phyloP scores from a whole-genome alignment of 2,113 vertebrate species.

The Ochotona princeps region DNA sequence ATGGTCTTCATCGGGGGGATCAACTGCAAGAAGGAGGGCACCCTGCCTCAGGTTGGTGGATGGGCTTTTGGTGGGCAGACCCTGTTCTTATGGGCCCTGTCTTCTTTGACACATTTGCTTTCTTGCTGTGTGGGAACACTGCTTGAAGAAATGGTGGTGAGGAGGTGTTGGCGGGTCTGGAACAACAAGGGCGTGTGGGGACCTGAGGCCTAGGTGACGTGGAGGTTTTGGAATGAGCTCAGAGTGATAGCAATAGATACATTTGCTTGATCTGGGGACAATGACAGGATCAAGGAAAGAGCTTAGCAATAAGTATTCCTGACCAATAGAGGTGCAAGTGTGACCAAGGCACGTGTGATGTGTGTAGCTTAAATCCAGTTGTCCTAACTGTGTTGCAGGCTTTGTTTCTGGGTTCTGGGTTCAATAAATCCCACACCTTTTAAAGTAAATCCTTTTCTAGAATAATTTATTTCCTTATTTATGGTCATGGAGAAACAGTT shows the following conservation, averaged over 20 bases:
- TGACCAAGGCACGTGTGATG: background rate
- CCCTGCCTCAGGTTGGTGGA: constrained; percentile 73
- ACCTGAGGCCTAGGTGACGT: background rate
- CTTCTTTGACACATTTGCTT: background rate
- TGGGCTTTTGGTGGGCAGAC: background rate
- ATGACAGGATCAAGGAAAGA: too few relatives aligned
- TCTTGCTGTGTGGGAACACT: background rate
- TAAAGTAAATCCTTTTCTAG: too few relatives aligned
- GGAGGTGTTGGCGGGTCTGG: background rate
- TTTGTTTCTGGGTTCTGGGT: background rate
- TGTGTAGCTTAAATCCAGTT: fast-evolving
- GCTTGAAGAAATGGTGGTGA: background rate
- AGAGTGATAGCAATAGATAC: fast-evolving
- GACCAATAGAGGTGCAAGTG: background rate
- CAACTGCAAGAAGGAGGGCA: constrained; percentile 75
- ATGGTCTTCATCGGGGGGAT: constrained; percentile 90
- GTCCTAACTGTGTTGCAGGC: background rate
- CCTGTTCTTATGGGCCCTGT: fast-evolving
- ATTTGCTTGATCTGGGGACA: background rate
- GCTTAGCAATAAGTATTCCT: background rate
- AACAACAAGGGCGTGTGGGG: background rate
- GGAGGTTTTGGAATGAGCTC: background rate
- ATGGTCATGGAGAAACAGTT: too few relatives aligned
- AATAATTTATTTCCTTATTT: background rate
- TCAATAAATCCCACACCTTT: too few relatives aligned